Percentiles rank a stretch among this genome's conserved stretches.
Conservation (phyloP, 2,888 invertebrate genomes). For the Hemicrepidius hirtus region DNA sequence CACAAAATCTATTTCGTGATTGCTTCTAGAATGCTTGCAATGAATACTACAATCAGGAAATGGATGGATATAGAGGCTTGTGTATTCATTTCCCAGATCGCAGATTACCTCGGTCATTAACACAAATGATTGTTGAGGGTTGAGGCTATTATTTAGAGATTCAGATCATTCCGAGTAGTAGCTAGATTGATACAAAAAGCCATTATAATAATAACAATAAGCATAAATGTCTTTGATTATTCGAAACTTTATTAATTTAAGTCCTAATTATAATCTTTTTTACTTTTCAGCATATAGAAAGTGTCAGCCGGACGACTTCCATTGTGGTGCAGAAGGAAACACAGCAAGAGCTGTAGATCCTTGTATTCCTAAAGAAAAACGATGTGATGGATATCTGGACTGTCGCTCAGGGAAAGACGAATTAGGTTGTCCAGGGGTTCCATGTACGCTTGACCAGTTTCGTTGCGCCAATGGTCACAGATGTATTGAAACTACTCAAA, state of each 20-base stretch:
- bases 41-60: neutral
- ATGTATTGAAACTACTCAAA: conserved; percentile 85
- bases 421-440: conserved; percentile 80
- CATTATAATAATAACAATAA: too few species aligned
- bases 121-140: conserved; percentile 1
- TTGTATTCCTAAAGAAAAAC: conserved; percentile 91
- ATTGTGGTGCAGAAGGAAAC: conserved; percentile 83
- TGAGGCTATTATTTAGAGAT: neutral
- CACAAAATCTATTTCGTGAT: conserved; percentile 24
- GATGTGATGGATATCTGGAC: conserved; percentile 92
- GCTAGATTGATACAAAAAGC: too few species aligned
- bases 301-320: conserved; percentile 91
- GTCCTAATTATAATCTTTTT: neutral
- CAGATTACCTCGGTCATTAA: conserved; percentile 2
- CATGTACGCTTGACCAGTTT: conserved; percentile 90
- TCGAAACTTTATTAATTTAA: neutral
- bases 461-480: conserved; percentile 86
- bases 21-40: conserved; percentile 3
- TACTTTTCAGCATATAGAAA: conserved; percentile 84
- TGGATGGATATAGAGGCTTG: neutral
- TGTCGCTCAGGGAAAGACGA: conserved; percentile 91
- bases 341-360: conserved; percentile 80
- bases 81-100: conserved; percentile 11
- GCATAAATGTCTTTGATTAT: too few species aligned
- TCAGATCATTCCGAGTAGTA: neutral